phyloP scores from a whole-genome alignment of 2,888 invertebrate genomes.

The Parnassius glacialis region DNA sequence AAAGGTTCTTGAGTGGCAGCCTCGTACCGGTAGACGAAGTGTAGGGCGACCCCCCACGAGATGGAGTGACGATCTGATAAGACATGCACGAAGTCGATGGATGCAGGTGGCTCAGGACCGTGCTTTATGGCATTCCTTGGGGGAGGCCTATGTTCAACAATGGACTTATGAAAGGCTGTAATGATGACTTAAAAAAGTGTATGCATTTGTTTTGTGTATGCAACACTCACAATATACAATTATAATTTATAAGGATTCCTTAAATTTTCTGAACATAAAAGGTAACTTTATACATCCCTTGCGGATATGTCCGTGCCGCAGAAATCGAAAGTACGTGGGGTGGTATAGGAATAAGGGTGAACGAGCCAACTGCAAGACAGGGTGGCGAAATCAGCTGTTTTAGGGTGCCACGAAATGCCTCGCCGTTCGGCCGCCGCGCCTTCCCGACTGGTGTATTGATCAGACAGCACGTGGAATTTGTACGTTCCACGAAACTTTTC shows the following conservation, averaged over 20 bases:
- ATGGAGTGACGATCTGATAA: too few species aligned
- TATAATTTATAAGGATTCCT: conserved; percentile 8
- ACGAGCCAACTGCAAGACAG: conserved; percentile 57
- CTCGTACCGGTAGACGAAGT: too few species aligned
- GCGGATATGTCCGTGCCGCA: conserved; percentile 32
- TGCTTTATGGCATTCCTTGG: too few species aligned
- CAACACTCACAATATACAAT: too few species aligned
- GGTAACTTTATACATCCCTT: conserved; percentile 13
- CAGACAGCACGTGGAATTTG: conserved; percentile 74
- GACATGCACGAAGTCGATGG: too few species aligned
- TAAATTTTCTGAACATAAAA: conserved; percentile 24
- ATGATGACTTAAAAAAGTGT: too few species aligned
- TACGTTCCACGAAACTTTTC: conserved; percentile 44
- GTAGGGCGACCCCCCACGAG: too few species aligned
- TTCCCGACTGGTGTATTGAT: conserved; percentile 75
- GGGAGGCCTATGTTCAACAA: too few species aligned
- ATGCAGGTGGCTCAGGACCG: too few species aligned
- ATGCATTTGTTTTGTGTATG: too few species aligned
- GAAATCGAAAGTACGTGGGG: conserved; percentile 57
- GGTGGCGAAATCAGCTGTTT: conserved; percentile 73
- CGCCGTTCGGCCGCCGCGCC: conserved; percentile 76
- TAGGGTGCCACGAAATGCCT: conserved; percentile 70
- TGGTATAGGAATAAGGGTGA: conserved; percentile 55
- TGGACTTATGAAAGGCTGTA: too few species aligned
- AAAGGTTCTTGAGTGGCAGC: too few species aligned